phyloP scores from a whole-genome alignment of 2,888 invertebrate species.

The Melieria picta region DNA sequence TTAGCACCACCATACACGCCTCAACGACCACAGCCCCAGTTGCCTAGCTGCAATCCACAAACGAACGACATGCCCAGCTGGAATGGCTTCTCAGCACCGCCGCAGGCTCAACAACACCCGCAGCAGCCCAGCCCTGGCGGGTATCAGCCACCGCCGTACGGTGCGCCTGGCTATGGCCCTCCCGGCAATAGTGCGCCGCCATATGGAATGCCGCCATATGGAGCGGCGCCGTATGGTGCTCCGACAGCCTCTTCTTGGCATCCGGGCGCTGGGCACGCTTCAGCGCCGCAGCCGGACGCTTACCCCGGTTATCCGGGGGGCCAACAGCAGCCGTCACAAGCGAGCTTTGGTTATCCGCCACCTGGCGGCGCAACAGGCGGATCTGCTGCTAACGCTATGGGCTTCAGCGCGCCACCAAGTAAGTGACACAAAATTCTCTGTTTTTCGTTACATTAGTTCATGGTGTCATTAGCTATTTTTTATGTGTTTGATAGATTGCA shows the following conservation, averaged over 20 bases:
- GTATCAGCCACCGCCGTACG: conserved; percentile 45
- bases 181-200: conserved; percentile 48
- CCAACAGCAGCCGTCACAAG: conserved; percentile 38
- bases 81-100: conserved; percentile 59
- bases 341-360: conserved; percentile 43
- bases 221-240: conserved; percentile 15
- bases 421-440: conserved; percentile 46
- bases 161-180: conserved; percentile 51
- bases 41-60: conserved; percentile 38
- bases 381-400: conserved; percentile 52
- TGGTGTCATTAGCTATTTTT: conserved; percentile 25
- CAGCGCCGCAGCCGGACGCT: conserved; percentile 39
- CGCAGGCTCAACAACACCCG: conserved; percentile 39
- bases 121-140: conserved; percentile 22
- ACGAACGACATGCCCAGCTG: conserved; percentile 51
- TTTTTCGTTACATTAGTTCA: conserved; percentile 19
- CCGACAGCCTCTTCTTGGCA: conserved; percentile 12
- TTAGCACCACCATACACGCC: conserved; percentile 36
- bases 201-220: conserved; percentile 45
- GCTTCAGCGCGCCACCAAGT: conserved; percentile 64
- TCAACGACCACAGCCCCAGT: conserved; percentile 34
- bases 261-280: conserved; percentile 26
- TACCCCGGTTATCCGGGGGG: conserved; percentile 25
- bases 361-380: conserved; percentile 37
- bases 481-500: conserved; percentile 16